phyloP scores from a whole-genome alignment of 2,797 vertebrate genomes.

The Hylomyscus alleni region DNA sequence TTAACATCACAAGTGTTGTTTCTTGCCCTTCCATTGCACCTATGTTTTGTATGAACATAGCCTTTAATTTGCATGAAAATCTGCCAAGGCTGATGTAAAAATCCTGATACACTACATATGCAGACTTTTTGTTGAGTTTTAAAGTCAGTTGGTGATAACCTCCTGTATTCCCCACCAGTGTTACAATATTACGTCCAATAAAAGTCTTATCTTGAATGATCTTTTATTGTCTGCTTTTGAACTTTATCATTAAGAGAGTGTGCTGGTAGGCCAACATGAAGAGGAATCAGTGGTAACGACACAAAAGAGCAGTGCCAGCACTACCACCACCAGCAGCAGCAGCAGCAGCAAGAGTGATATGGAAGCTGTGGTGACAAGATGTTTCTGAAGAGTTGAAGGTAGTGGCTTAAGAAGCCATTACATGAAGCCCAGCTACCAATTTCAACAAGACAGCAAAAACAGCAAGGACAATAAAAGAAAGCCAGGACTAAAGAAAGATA shows the following conservation, averaged over 20 bases:
- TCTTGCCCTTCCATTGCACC: not conserved
- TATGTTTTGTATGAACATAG: not conserved
- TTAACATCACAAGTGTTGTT: not conserved
- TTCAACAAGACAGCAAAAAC: not conserved
- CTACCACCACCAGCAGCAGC: not conserved
- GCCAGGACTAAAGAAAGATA: not conserved
- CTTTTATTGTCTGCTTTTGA: not conserved
- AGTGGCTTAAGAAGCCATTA: not conserved
- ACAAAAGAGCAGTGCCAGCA: not conserved
- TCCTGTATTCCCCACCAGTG: not conserved
- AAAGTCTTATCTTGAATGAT: not conserved
- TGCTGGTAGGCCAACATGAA: not conserved
- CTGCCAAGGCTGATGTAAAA: not conserved
- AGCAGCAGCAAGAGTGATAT: not conserved
- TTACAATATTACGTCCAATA: not conserved
- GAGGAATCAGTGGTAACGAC: not conserved
- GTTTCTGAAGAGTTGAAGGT: not conserved
- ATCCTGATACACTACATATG: not conserved
- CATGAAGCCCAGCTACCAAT: not conserved
- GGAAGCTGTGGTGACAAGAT: not conserved
- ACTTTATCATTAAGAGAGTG: not conserved
- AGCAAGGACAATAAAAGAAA: not conserved
- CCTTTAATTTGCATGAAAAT: not conserved
- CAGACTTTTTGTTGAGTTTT: not conserved
- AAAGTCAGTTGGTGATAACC: too few species aligned